Evolutionary conservation across 2,797 vertebrate species (phyloP), one percentile per base, ranked within the genome.

Genomic region (Acropternis orthonyx): DNA sequence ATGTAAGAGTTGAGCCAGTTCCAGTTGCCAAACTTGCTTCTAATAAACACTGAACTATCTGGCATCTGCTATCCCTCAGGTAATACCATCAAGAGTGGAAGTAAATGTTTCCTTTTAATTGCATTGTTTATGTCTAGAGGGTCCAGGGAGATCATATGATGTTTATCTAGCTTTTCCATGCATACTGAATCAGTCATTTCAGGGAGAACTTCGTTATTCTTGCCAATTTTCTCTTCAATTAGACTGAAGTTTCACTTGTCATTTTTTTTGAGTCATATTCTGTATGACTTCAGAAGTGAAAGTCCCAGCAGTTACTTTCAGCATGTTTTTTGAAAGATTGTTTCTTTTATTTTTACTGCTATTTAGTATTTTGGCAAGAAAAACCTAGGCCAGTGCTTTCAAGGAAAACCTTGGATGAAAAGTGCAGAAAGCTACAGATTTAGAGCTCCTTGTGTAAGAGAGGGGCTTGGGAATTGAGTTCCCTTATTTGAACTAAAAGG

Each of bases 1-100:
- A 89, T 89, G 82, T 72, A 92, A 88, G 91, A 59, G 66, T 72
- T 94, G 79, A 95, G 93, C 95, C 93, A 91, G 49, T 85, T 95
- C 85, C 77, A 72, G 22, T 52, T 96, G 96, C 97, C 95, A 94
- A 92, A 96, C 61, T 86, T 94, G 77, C 94, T 78, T 91, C 95
- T 97, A 93, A 96, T 96, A 93, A 96, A 94, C 94, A 89, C 95
- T 89, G 91, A 94, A 90, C 94, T 97, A 69, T 89, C 88, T 96
- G 94, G 94, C 97, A 97, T 97, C 97, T 97, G 97, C 89, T 94
- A 14, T 94, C 94, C 95, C 96, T 97, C 92, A 95, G 95, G 95
- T 95, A 92, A 94, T 78, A 49, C 75, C 93, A 88, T 93, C 83
- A 89, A 87, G 93, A 96, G 74, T 94, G 88, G 89, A 95, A 96